Evolutionary conservation across 2,888 invertebrate genomes (phyloP), one percentile per base, ranked within the genome.

Genomic region (Microplitis manilae): DNA sequence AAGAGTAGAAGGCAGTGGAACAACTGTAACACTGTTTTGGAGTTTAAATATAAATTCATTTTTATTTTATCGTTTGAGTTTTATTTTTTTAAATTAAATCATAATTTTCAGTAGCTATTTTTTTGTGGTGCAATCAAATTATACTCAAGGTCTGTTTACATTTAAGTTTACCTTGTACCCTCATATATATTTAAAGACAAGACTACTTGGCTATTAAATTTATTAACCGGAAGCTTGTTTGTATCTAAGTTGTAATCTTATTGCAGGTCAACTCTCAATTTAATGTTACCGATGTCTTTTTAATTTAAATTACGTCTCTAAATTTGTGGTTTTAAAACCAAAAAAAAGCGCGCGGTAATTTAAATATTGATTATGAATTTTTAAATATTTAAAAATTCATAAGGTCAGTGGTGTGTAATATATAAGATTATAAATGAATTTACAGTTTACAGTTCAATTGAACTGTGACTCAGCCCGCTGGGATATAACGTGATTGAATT

Each of bases 381-480:
- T 50, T 50, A 50, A 50, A 13, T 8, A 50, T 13, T 8, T 50
- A 50, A 13, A 13, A 40, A 20, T 64, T 59, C 13, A 41, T 73
- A 20, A 50, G 77, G 80, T 80, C 78, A 80, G 65, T 65, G 60
- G 70, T 80, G 81, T 50, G 50, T 50, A 50, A 50, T 50, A 50
- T 50, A 8, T 77, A 77, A 77, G 65, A 79, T 75, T 74, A 75
- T 74, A 79, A 83, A 79, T 73, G 77, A 81, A 77, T 81, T 81
- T 77, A 77, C 75, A 77, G 78, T 78, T 80, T 80, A 81, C 79
- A 79, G 78, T 81, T 80, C 78, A 82, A 83, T 83, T 80, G 80
- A 81, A 76, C 79, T 72, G 79, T 81, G 83, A 82, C 70, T 82
- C 82, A 82, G 13, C 50, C 8, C 9, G 9, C 13, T 8, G 30